phyloP scores from a whole-genome alignment of 2,797 vertebrate genomes.

The Enteromius argenteus region DNA sequence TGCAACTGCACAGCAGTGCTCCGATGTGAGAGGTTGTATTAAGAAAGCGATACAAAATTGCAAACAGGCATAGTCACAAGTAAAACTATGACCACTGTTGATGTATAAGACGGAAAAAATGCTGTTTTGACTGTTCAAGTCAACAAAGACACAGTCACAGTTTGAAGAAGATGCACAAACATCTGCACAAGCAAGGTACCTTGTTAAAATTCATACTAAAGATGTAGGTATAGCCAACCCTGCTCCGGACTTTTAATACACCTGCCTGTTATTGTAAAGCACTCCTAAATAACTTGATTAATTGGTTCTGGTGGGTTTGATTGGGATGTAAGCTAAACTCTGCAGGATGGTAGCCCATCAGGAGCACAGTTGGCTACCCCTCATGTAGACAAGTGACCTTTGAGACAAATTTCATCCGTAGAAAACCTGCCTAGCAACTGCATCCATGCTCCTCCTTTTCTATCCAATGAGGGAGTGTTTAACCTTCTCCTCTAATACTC shows the following conservation, averaged over 20 bases:
- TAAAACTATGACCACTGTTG: neutral
- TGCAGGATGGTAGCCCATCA: neutral
- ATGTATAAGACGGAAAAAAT: neutral
- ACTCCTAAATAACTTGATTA: neutral
- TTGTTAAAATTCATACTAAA: neutral
- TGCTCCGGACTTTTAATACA: neutral
- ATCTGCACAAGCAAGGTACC: neutral
- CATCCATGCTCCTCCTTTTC: neutral
- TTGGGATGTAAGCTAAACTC: neutral
- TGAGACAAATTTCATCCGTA: neutral
- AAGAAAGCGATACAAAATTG: slow-evolving; percentile 29
- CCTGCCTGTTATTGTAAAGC: neutral
- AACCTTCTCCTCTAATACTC: slow-evolving; percentile 11
- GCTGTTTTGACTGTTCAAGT: neutral
- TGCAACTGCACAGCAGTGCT: neutral
- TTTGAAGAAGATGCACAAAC: neutral
- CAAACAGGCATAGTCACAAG: neutral
- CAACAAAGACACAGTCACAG: neutral
- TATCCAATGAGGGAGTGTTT: neutral
- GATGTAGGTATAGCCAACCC: neutral
- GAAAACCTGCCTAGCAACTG: slow-evolving; percentile 34
- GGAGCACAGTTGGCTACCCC: too few species aligned
- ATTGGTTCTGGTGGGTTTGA: neutral
- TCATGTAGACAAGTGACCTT: slow-evolving; percentile 6
- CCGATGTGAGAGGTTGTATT: slow-evolving; percentile 18